Conservation (phyloP, 2,797 vertebrate species). For the Neosilurus mollespiculum region DNA sequence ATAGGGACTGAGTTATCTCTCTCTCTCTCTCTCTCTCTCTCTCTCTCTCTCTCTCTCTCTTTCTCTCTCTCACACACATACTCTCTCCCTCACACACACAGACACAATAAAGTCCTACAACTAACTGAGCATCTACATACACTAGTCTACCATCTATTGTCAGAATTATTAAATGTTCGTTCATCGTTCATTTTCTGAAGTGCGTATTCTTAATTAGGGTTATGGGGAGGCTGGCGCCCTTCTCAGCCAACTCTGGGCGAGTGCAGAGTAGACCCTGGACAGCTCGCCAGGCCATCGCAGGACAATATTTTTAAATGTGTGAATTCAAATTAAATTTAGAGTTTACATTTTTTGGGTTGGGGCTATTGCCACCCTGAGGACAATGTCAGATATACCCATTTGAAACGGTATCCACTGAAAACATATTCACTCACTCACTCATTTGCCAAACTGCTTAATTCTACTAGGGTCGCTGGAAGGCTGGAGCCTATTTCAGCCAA, state of each 20-base stretch:
- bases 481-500: too few species aligned
- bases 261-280: too few species aligned
- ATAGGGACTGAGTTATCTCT: slow-evolving; percentile 55
- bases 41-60: slow-evolving; percentile 51
- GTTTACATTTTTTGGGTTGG: not conserved
- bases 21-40: slow-evolving; percentile 43
- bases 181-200: too few species aligned
- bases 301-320: too few species aligned
- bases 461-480: too few species aligned
- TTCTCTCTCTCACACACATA: slow-evolving; percentile 36
- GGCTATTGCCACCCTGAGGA: slow-evolving; percentile 33
- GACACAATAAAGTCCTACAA: not conserved
- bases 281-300: too few species aligned
- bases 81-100: slow-evolving; percentile 39
- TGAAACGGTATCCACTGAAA: not conserved
- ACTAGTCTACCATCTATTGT: not conserved
- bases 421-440: not conserved
- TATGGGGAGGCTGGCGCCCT: too few species aligned
- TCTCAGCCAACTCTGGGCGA: too few species aligned
- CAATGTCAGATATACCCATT: not conserved
- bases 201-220: too few species aligned
- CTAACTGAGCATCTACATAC: not conserved
- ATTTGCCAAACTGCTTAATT: too few species aligned
- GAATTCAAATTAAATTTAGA: not conserved
- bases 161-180: not conserved